Base-by-base conservation (phyloP, 2,888 invertebrate species). In the Amiota mariae region DNA sequence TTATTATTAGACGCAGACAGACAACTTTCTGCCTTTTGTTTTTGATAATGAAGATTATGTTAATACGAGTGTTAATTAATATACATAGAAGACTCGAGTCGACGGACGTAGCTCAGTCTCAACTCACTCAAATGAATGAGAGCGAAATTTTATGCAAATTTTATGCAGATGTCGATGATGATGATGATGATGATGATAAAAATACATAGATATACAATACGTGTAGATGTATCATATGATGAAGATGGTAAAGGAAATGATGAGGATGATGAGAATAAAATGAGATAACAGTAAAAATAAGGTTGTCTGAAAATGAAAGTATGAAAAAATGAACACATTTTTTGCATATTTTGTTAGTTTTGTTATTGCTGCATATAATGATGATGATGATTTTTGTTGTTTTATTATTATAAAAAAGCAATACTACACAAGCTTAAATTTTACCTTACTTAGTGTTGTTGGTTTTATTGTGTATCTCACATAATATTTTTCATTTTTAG, bases 21-120 rank as follows among this genome's bases (percentile, higher is more conserved):
- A 20, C 18, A 15, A 15, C 3, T 59, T 59, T n/a, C 11, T 59
- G 59, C 20, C 36, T 59, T 15, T 59, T 59, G 59, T 15, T 59
- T 15, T 13, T 54, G 67, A 54, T 68, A 68, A 51, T 68, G 67
- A 68, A 51, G 67, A 54, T 68, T 68, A 68, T 68, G 67, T 24
- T 68, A 68, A 68, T 68, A 13, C 54, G 36, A 4, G 51, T 36
- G 51, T 51, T 68, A 24, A 51, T 51, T 54, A 68, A 54, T 68
- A 68, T 24, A 54, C 46, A n/a, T n/a, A 54, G n/a, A 36, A 36
- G 36, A 36, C 36, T 36, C 24, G 24, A 24, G 2, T 24, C 24
- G 2, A 24, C n/a, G n/a, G n/a, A n/a, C n/a, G n/a, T n/a, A 24
- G 24, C 24, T 24, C 51, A 51, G 11, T 13, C 12, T 54, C 54